Evolutionary conservation across 2,888 invertebrate genomes (phyloP).

Genomic region (Hyppa rectilinea): DNA sequence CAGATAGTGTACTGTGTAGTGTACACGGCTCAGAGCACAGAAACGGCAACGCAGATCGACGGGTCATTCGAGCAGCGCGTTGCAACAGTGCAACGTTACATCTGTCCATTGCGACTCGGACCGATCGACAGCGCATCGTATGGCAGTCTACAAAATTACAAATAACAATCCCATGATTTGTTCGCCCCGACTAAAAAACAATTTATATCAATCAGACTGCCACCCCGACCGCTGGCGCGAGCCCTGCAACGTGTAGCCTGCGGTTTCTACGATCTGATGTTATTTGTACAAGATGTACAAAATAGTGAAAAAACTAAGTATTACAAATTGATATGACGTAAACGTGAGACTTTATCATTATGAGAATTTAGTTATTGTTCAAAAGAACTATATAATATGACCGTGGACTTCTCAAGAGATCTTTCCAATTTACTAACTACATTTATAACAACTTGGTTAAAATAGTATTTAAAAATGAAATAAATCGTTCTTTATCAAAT

Average conservation of each 20-base stretch:
- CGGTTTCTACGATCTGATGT: conserved; percentile 68
- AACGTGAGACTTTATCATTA: conserved; percentile 81
- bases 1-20: conserved; percentile 67
- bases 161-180: conserved; percentile 41
- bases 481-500: conserved; percentile 86
- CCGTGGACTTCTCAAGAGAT: conserved; percentile 88
- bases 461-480: conserved; percentile 89
- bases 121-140: conserved; percentile 15
- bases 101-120: conserved; percentile 13
- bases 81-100: conserved; percentile 31
- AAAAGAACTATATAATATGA: conserved; percentile 89
- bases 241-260: conserved; percentile 43
- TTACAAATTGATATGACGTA: conserved; percentile 87
- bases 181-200: conserved; percentile 33
- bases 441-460: conserved; percentile 89
- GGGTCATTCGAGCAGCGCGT: neutral
- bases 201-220: conserved; percentile 39
- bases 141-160: conserved; percentile 41
- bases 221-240: conserved; percentile 25
- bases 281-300: conserved; percentile 73
- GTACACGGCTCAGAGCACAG: conserved; percentile 67
- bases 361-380: conserved; percentile 84
- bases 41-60: conserved; percentile 60
- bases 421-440: conserved; percentile 89
- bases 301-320: conserved; percentile 76